Percentiles rank a stretch among this genome's conserved stretches.
Evolutionary conservation across 2,888 invertebrate species (phyloP).

Genomic region (Syrista parreyssii): DNA sequence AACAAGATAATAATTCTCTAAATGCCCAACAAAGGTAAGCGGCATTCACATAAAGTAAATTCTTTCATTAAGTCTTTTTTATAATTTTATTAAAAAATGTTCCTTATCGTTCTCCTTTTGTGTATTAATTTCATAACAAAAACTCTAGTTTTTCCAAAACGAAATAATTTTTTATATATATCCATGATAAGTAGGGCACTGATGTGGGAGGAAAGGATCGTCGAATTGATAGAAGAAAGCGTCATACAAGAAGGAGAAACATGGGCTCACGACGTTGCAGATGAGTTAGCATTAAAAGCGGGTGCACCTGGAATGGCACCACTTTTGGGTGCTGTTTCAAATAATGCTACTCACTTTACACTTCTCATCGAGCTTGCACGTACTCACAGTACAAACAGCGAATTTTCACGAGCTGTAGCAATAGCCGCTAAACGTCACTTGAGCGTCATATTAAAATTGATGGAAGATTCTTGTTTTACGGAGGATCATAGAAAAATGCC

Average conservation of each 20-base stretch:
- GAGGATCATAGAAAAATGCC: slow-evolving; percentile 53
- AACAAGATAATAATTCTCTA: slow-evolving; percentile 22
- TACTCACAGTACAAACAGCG: slow-evolving; percentile 36
- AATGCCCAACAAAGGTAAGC: slow-evolving; percentile 29
- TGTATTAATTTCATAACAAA: neutral
- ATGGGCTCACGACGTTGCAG: slow-evolving; percentile 53
- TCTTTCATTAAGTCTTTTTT: neutral
- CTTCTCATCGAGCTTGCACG: slow-evolving; percentile 45
- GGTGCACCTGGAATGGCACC: slow-evolving; percentile 40
- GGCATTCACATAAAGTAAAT: neutral
- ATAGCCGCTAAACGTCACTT: slow-evolving; percentile 52
- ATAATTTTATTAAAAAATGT: neutral
- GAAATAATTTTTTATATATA: neutral
- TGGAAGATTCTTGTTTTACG: slow-evolving; percentile 48
- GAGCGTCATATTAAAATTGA: slow-evolving; percentile 41
- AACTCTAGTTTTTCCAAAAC: neutral
- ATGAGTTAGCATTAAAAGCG: slow-evolving; percentile 44
- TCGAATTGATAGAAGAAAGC: slow-evolving; percentile 55
- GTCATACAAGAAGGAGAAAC: slow-evolving; percentile 49
- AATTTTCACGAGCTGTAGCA: slow-evolving; percentile 53
- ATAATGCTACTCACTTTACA: slow-evolving; percentile 42
- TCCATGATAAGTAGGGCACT: neutral
- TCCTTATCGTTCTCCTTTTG: neutral
- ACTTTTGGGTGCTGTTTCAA: slow-evolving; percentile 50
- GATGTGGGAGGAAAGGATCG: slow-evolving; percentile 53